These are phyloP conservation scores for Tringa solitaria DNA, from an alignment of 2,113 vertebrate genomes.

Conservation along the genomic window DNA sequence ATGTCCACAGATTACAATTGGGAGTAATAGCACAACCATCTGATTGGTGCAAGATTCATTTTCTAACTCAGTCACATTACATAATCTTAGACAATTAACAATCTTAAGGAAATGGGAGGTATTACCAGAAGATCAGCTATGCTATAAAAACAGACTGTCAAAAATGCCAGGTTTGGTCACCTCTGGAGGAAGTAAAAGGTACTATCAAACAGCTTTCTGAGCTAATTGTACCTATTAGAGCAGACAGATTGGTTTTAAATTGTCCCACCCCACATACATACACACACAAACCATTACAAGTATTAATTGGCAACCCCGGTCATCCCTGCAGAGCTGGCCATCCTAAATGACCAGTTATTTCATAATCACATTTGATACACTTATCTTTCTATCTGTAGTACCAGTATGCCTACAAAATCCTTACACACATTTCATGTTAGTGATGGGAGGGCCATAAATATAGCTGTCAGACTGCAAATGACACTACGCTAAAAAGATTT, in stretches of 20 bases:
- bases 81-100: background rate
- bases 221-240: background rate
- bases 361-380: background rate
- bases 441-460: background rate
- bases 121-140: background rate
- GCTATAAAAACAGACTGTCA: background rate
- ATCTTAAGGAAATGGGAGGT: background rate
- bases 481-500: background rate
- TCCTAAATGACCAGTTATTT: background rate
- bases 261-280: background rate
- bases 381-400: background rate
- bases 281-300: background rate
- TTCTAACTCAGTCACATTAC: background rate
- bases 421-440: background rate
- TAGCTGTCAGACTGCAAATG: background rate
- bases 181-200: background rate
- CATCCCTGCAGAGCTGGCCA: background rate
- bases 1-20: background rate
- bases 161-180: background rate
- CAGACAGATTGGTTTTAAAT: background rate
- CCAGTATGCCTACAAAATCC: background rate
- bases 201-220: background rate
- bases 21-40: background rate
- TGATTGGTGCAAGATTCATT: background rate
- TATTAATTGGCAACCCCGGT: background rate